These are phyloP conservation scores for Camarhynchus parvulus DNA, from an alignment of 2,113 vertebrate species.

Conservation along the genomic window DNA sequence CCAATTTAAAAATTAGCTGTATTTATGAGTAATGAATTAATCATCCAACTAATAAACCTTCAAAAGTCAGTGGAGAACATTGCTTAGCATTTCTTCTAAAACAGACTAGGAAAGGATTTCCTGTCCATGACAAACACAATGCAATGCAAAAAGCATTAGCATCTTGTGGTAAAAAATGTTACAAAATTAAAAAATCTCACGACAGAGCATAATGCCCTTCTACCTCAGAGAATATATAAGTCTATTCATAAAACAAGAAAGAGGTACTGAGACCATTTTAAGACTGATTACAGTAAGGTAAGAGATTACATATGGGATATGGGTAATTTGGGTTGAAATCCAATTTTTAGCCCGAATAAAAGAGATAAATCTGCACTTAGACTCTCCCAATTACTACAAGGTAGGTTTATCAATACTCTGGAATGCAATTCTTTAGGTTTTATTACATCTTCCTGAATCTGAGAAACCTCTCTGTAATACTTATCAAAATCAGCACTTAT, in stretches of 20 bases:
- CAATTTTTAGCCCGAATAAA: not conserved
- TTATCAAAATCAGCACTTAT: not conserved
- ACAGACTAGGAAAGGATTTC: not conserved
- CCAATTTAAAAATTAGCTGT: not conserved
- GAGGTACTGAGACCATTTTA: not conserved
- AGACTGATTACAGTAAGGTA: not conserved
- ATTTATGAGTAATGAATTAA: not conserved
- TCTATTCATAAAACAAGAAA: not conserved
- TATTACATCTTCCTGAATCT: not conserved
- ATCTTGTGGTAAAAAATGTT: not conserved
- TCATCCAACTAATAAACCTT: not conserved
- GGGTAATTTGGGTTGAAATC: not conserved
- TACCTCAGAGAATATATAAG: not conserved
- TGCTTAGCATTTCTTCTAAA: not conserved
- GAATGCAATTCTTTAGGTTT: not conserved
- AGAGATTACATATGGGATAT: not conserved
- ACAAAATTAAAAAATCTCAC: not conserved
- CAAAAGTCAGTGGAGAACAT: not conserved
- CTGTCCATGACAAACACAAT: not conserved
- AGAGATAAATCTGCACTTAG: not conserved
- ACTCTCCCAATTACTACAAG: not conserved
- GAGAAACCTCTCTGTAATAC: not conserved
- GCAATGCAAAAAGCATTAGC: not conserved
- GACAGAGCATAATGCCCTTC: not conserved
- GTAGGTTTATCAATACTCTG: not conserved